Conservation (phyloP, 2,888 invertebrate genomes). For the Yponomeuta sedellus region DNA sequence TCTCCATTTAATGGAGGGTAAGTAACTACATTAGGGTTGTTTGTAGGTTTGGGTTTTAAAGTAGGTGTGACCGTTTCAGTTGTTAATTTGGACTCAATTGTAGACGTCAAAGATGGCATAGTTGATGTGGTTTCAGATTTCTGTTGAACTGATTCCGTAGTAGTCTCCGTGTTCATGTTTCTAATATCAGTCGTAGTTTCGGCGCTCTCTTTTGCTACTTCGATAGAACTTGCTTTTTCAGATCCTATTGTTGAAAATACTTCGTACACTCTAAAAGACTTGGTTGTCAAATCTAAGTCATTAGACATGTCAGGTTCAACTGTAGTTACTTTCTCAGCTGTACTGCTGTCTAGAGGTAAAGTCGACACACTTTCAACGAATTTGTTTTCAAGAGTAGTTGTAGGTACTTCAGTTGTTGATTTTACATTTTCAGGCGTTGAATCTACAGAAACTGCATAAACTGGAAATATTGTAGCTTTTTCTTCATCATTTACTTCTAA, state of each 20-base stretch:
- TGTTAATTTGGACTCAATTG: constrained; percentile 33
- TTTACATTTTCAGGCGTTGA: constrained; percentile 28
- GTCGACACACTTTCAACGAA: constrained; percentile 63
- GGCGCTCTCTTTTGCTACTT: constrained; percentile 23
- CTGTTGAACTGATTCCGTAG: constrained; percentile 38
- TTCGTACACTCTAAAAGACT: constrained; percentile 58
- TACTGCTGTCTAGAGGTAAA: constrained; percentile 43
- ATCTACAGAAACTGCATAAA: constrained; percentile 44
- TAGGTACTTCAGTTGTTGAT: constrained; percentile 26
- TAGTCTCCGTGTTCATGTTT: constrained; percentile 51
- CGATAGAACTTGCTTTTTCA: constrained; percentile 27
- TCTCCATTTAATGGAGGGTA: constrained; percentile 57
- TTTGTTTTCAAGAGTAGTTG: constrained; percentile 37
- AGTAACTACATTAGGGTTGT: constrained; percentile 52
- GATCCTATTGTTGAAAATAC: constrained; percentile 34
- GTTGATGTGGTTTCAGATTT: constrained; percentile 58
- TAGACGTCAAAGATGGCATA: constrained; percentile 44
- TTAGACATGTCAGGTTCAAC: constrained; percentile 41
- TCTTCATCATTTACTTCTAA: constrained; percentile 30
- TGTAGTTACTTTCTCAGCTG: constrained; percentile 34
- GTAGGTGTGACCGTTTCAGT: constrained; percentile 24
- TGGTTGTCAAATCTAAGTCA: constrained; percentile 51
- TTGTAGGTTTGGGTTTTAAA: constrained; percentile 30
- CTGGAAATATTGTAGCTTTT: constrained; percentile 30
- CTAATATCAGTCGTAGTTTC: constrained; percentile 43